Evolutionary conservation across 1,140 invertebrate species (phyloP).

Genomic region (Orussus abietinus): DNA sequence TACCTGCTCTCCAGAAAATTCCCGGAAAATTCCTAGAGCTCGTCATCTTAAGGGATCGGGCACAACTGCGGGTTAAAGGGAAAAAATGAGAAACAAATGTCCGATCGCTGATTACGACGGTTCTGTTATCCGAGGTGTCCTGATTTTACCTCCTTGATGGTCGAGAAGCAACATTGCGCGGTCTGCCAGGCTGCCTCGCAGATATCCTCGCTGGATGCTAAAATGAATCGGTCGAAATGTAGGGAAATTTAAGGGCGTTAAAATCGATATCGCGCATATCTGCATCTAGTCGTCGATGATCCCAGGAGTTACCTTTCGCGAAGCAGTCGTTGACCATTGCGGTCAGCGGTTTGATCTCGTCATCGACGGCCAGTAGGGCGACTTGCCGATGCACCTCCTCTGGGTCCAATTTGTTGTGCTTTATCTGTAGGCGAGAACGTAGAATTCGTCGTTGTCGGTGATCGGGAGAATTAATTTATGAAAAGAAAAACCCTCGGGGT

Average conservation of each 20-base stretch:
- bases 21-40: too few species aligned
- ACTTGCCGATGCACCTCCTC: slow-evolving; percentile 15
- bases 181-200: slow-evolving; percentile 24
- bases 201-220: slow-evolving; percentile 18
- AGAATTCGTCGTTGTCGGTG: too few species aligned
- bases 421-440: slow-evolving; percentile 22
- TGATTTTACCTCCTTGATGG: slow-evolving; percentile 5
- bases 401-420: slow-evolving; percentile 20
- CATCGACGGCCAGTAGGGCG: slow-evolving; percentile 20
- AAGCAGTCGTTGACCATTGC: slow-evolving; percentile 10
- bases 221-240: neutral
- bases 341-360: slow-evolving; percentile 15
- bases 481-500: too few species aligned
- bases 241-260: neutral
- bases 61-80: slow-evolving; percentile 6
- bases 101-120: neutral
- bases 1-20: slow-evolving; percentile 9
- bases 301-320: slow-evolving; percentile 22
- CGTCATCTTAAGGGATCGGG: too few species aligned
- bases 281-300: slow-evolving; percentile 1
- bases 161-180: slow-evolving; percentile 22
- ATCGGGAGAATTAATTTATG: neutral
- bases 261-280: neutral
- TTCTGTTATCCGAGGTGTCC: neutral
- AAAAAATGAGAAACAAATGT: slow-evolving; percentile 1